Conservation (phyloP, 2,797 vertebrate species). For the Aeoliscus strigatus region DNA sequence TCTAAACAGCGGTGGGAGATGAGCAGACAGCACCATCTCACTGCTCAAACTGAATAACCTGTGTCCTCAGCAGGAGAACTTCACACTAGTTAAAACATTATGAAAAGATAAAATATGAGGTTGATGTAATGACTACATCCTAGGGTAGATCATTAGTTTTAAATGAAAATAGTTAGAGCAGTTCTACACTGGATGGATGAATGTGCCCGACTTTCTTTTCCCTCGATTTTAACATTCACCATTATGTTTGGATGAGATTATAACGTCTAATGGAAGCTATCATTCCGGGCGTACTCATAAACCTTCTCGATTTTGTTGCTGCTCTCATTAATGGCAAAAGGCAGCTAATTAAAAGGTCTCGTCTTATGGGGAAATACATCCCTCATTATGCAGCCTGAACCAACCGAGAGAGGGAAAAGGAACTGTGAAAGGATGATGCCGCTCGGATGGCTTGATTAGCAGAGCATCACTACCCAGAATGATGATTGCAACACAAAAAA, state of each 20-base stretch:
- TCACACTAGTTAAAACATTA: constrained; percentile 38
- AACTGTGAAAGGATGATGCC: constrained; percentile 29
- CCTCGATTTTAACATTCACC: too few relatives aligned
- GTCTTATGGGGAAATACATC: constrained; percentile 50
- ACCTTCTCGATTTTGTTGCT: constrained; percentile 18
- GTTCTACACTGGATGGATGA: constrained; percentile 19
- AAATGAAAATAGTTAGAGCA: constrained; percentile 27
- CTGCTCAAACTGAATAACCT: too few relatives aligned
- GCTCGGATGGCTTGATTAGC: constrained; percentile 49
- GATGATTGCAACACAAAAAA: constrained; percentile 13
- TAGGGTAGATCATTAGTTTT: constrained; percentile 59
- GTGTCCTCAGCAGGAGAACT: constrained; percentile 2
- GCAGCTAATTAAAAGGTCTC: constrained; percentile 61
- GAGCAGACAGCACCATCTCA: too few relatives aligned
- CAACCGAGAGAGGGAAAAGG: constrained; percentile 16
- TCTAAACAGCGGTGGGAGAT: too few relatives aligned
- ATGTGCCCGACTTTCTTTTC: constrained; percentile 45
- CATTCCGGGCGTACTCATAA: constrained; percentile 24
- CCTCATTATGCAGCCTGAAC: constrained; percentile 28
- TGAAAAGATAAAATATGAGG: constrained; percentile 63
- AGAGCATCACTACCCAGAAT: constrained; percentile 25
- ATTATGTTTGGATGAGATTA: not conserved
- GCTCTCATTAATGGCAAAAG: constrained; percentile 46
- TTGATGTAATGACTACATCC: constrained; percentile 61
- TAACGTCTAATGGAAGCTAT: constrained; percentile 9